A percentile compares a stretch with the other conserved stretches of the same genome.
Conservation (phyloP, 2,797 vertebrate genomes). For the Pseudochromis fuscus region DNA sequence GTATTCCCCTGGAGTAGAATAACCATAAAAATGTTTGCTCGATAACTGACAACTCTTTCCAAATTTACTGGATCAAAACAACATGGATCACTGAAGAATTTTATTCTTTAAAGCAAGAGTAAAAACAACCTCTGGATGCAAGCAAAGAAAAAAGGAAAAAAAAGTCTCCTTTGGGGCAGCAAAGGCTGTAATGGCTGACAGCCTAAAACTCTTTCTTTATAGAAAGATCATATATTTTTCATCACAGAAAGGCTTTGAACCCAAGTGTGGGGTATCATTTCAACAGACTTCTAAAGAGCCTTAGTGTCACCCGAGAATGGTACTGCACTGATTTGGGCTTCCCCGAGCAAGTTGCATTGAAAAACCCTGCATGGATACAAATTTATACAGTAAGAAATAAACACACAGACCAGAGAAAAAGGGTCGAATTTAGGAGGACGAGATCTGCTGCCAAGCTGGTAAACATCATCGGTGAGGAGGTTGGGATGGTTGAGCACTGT, state of each 20-base stretch:
- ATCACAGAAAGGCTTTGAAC: constrained; percentile 72
- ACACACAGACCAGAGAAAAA: constrained; percentile 2
- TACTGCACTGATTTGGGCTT: constrained; percentile 36
- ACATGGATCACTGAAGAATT: constrained; percentile 55
- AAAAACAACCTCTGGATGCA: constrained; percentile 55
- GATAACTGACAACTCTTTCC: constrained; percentile 34
- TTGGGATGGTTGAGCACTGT: too few relatives aligned
- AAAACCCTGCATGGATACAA: constrained; percentile 15
- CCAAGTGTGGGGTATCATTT: constrained; percentile 58
- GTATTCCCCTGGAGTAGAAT: constrained; percentile 9
- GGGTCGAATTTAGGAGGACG: too few relatives aligned
- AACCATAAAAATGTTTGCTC: constrained; percentile 18
- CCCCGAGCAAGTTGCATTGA: constrained; percentile 27
- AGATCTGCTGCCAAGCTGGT: too few relatives aligned
- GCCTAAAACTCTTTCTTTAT: constrained; percentile 62
- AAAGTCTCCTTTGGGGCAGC: constrained; percentile 41
- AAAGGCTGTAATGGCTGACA: constrained; percentile 67
- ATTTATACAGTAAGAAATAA: constrained; percentile 25
- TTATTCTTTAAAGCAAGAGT: constrained; percentile 63
- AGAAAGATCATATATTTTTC: constrained; percentile 73
- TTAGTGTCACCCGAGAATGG: constrained; percentile 52
- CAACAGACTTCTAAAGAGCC: constrained; percentile 66
- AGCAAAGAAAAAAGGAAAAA: constrained; percentile 40
- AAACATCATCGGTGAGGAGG: too few relatives aligned
- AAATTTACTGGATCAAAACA: constrained; percentile 60